Evolutionary conservation across 2,797 vertebrate species (phyloP).

Genomic region (Geotrypetes seraphini): DNA sequence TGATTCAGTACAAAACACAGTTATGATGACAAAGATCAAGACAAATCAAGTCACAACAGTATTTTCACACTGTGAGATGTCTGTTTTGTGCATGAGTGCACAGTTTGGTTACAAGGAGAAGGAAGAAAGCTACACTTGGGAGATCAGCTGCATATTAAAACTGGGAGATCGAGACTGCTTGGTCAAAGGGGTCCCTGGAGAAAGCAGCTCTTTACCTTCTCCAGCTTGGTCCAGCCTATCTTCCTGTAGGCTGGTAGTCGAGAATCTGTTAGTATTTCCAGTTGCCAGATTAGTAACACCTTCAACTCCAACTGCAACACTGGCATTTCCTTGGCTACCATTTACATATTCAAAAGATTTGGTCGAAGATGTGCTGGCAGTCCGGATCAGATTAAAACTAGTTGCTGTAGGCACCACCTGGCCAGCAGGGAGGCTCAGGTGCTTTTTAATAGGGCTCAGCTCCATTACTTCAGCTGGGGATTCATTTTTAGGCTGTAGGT

Average conservation of each 20-base stretch:
- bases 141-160: constrained; percentile 99
- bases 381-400: constrained; percentile 73
- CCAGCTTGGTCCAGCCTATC: constrained; percentile 72
- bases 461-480: constrained; percentile 67
- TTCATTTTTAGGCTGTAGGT: constrained; percentile 48
- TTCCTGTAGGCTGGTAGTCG: constrained; percentile 89
- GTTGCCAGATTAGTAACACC: constrained; percentile 51
- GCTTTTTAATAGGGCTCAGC: constrained; percentile 84
- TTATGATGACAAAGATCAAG: constrained; percentile 50
- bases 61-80: constrained; percentile 45
- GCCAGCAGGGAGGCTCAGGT: constrained; percentile 80
- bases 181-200: constrained; percentile 78
- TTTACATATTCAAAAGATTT: constrained; percentile 92
- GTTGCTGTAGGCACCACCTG: constrained; percentile 60
- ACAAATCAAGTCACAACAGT: constrained; percentile 38
- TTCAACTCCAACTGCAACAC: constrained; percentile 46
- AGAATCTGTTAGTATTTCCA: constrained; percentile 69
- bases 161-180: constrained; percentile 95
- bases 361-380: constrained; percentile 89
- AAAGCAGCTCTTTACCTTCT: constrained; percentile 77
- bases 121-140: constrained; percentile 74
- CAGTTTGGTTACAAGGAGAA: constrained; percentile 35
- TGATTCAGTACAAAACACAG: constrained; percentile 67
- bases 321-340: constrained; percentile 62
- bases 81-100: constrained; percentile 44